phyloP scores from a whole-genome alignment of 1,140 invertebrate genomes.

The Parapsyche elsis region DNA sequence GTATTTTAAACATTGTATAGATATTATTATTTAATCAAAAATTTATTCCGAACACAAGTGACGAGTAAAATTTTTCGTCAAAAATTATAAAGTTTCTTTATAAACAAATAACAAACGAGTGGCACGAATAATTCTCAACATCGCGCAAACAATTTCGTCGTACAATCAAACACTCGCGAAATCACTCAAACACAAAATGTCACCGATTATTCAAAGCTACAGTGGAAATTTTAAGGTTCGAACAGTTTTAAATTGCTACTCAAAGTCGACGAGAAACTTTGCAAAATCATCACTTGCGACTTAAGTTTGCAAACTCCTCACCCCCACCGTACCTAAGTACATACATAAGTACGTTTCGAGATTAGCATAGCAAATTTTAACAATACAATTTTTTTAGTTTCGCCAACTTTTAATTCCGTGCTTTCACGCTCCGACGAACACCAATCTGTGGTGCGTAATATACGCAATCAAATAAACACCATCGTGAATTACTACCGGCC shows the following conservation, averaged over 20 bases:
- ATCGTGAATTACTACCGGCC: not conserved
- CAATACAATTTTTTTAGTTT: too few relatives aligned
- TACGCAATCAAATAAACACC: slow-evolving; percentile 9
- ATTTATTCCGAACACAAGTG: too few relatives aligned
- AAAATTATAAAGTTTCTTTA: slow-evolving; percentile 23
- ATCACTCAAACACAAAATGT: slow-evolving; percentile 1
- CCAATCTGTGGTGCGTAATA: slow-evolving; percentile 1
- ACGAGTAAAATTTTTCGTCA: too few relatives aligned
- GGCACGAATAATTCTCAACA: not conserved
- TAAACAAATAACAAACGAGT: slow-evolving; percentile 11
- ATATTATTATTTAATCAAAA: too few relatives aligned
- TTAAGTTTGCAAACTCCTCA: too few relatives aligned
- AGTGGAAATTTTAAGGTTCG: not conserved
- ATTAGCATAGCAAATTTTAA: too few relatives aligned
- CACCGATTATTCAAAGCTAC: slow-evolving; percentile 13
- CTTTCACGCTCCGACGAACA: not conserved
- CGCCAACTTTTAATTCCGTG: too few relatives aligned
- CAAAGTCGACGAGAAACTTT: not conserved
- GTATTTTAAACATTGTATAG: too few relatives aligned
- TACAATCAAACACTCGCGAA: slow-evolving; percentile 19
- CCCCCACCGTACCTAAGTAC: not conserved
- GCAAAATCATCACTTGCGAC: not conserved
- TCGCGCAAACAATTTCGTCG: not conserved
- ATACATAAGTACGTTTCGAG: not conserved
- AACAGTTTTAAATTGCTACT: too few relatives aligned